These are phyloP conservation scores for Enoplolaimus lenunculus DNA, from an alignment of 2,888 invertebrate species.

Conservation along the genomic window DNA sequence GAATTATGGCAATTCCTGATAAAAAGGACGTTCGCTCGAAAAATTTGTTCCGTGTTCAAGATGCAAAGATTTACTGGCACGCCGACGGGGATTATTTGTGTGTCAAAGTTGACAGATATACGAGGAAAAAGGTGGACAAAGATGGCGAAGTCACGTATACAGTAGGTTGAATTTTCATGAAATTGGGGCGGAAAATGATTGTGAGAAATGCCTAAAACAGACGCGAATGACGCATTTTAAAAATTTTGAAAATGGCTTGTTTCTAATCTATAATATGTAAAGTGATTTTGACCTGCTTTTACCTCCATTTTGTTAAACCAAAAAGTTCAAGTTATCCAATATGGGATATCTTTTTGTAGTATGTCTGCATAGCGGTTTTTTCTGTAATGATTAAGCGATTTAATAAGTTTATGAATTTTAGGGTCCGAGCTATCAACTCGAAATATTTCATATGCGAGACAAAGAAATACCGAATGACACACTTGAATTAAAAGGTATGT, in stretches of 20 bases:
- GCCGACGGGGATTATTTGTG: constrained; percentile 92
- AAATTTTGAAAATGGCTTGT: no score
- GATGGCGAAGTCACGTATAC: constrained; percentile 86
- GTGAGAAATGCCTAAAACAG: neutral
- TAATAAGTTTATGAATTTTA: constrained; percentile 32
- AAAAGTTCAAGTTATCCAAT: no score
- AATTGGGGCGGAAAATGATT: neutral
- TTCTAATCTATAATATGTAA: no score
- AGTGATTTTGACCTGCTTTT: no score
- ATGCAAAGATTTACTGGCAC: constrained; percentile 98
- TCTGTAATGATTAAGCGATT: no score
- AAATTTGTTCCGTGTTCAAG: constrained; percentile 75
- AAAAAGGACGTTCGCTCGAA: constrained; percentile 68
- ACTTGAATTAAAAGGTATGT: constrained; percentile 67
- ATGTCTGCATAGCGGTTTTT: no score
- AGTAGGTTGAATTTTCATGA: constrained; percentile 44
- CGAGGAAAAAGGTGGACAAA: constrained; percentile 65
- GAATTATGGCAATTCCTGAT: constrained; percentile 72
- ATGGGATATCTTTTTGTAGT: no score
- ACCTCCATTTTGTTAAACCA: no score
- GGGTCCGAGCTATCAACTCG: constrained; percentile 95
- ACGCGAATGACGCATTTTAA: no score
- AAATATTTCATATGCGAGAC: constrained; percentile 86
- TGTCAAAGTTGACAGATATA: constrained; percentile 76
- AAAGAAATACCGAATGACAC: constrained; percentile 89